Base-by-base conservation (phyloP, 1,140 invertebrate genomes). In the Leptonema lineaticorne region DNA sequence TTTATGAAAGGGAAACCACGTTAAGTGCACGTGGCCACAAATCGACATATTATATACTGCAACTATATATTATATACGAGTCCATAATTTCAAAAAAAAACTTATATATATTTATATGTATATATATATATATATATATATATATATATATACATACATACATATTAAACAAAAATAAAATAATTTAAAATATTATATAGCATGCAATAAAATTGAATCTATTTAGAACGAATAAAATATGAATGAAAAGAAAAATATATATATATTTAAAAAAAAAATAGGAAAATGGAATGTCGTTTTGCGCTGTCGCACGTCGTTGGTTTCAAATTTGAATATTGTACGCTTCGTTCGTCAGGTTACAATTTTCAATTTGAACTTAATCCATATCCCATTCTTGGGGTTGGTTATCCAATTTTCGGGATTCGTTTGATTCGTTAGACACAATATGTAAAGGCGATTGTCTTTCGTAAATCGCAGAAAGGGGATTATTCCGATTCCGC, bases 351-450 rank as follows among this genome's bases (percentile, higher is more conserved):
- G 50, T 18, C 9, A 20, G 16, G 46, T 20, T 18, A 53, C 50
- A 53, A 53, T 53, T 53, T 53, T 53, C 50, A 53, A 53, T 53
- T 53, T 53, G 50, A 26, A 53, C 50, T 53, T 53, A 53, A 53
- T 53, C 50, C 50, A 24, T 41, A 41, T 41, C 37, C 16, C 37
- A 11, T 53, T 53, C 50, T 8, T 16, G 11, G 50, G 50, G 50
- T 53, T 14, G 50, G 50, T 53, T 53, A 53, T 53, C 50, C 50
- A 53, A 53, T 53, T 53, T 53, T 53, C 50, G 50, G 50, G 50
- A 53, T 53, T 53, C 20, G 50, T 53, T 53, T 53, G 50, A 53
- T 53, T 53, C 50, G 50, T 53, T 53, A 53, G 50, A 53, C 50
- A 53, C 50, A 53, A 53, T 53, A 53, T 53, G 50, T 53, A 53